Evolutionary conservation across 2,888 invertebrate species (phyloP).

Genomic region (Phengaris alcon): DNA sequence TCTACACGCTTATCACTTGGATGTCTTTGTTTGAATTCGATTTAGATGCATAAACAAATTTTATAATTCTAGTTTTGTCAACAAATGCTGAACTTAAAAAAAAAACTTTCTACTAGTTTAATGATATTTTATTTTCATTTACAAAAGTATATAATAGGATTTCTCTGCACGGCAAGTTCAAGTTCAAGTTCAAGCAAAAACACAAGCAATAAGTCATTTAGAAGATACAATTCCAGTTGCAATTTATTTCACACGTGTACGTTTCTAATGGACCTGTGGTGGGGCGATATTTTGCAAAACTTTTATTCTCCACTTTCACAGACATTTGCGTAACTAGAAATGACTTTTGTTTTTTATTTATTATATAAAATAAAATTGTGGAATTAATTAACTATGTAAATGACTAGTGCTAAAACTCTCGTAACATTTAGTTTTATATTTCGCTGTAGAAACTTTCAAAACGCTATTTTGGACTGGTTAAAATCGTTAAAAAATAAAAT

Average conservation of each 20-base stretch:
- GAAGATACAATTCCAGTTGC: not conserved
- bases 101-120: too few relatives aligned
- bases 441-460: not conserved
- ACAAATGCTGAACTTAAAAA: too few relatives aligned
- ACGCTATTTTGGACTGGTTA: not conserved
- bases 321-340: slow-evolving; percentile 22
- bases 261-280: not conserved
- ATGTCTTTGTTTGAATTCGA: too few relatives aligned
- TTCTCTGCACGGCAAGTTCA: not conserved
- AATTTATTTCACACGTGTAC: not conserved
- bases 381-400: not conserved
- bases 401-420: not conserved
- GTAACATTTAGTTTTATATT: not conserved
- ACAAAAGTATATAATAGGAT: not conserved
- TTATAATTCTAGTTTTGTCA: too few relatives aligned
- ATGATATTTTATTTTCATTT: too few relatives aligned
- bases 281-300: not conserved
- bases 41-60: too few relatives aligned
- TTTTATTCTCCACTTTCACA: slow-evolving; percentile 18
- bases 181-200: not conserved
- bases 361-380: not conserved
- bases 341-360: slow-evolving; percentile 19
- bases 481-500: not conserved
- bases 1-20: too few relatives aligned
- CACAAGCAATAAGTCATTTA: not conserved